phyloP scores from a whole-genome alignment of 1,140 invertebrate species.

The Carcinoscorpius rotundicauda region DNA sequence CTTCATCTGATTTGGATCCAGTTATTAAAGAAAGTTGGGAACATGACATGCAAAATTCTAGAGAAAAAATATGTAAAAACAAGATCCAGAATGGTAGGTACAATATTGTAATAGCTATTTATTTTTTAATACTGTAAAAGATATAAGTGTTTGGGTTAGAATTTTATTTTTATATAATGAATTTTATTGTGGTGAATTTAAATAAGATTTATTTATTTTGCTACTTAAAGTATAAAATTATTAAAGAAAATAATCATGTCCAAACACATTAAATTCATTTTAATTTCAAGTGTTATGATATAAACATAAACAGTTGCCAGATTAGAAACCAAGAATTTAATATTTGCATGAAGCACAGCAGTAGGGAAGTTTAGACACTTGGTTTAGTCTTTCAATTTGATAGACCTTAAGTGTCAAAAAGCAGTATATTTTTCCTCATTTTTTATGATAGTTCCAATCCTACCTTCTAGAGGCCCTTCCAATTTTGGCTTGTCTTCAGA shows the following conservation, averaged over 20 bases:
- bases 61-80: conserved; percentile 40
- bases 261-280: too few species aligned
- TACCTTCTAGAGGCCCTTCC: conserved; percentile 20
- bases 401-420: conserved; percentile 17
- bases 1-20: conserved; percentile 43
- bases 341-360: conserved; percentile 1
- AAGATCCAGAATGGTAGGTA: conserved; percentile 67
- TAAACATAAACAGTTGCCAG: too few species aligned
- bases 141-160: too few species aligned
- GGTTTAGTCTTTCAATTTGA: neutral
- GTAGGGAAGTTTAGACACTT: neutral
- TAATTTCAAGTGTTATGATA: too few species aligned
- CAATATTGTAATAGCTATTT: too few species aligned
- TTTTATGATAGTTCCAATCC: conserved; percentile 15
- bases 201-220: too few species aligned
- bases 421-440: conserved; percentile 17
- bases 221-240: too few species aligned
- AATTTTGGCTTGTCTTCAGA: conserved; percentile 19
- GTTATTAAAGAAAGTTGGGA: conserved; percentile 60
- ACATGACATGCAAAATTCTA: conserved; percentile 31
- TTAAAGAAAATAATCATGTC: too few species aligned
- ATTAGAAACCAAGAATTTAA: conserved; percentile 2
- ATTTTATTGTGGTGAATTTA: too few species aligned
- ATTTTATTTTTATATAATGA: too few species aligned
- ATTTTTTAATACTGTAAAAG: too few species aligned